A percentile compares a stretch with the other conserved stretches of the same genome.
These are phyloP conservation scores for Naso thynnoides DNA, from an alignment of 2,797 vertebrate genomes.

Conservation along the genomic window DNA sequence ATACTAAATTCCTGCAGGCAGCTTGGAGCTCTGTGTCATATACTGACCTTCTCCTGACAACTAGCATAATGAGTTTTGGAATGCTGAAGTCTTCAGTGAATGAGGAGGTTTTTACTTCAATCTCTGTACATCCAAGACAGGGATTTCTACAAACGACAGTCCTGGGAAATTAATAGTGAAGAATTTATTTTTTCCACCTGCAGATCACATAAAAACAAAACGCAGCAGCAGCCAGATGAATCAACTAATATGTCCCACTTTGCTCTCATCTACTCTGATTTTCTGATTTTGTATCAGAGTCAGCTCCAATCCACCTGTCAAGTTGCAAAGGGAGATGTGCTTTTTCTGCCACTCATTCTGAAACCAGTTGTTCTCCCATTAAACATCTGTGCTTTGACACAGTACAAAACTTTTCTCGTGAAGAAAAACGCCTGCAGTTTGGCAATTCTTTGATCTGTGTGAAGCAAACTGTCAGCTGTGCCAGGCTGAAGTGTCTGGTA, in stretches of 20 bases:
- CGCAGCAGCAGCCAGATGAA: slow-evolving; percentile 3
- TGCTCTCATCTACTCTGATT: slow-evolving; percentile 34
- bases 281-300: slow-evolving; percentile 33
- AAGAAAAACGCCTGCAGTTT: slow-evolving; percentile 37
- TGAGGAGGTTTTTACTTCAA: slow-evolving; percentile 65
- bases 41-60: slow-evolving; percentile 81
- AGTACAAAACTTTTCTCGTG: slow-evolving; percentile 24
- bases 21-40: slow-evolving; percentile 70
- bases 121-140: slow-evolving; percentile 21
- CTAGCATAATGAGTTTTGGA: slow-evolving; percentile 77
- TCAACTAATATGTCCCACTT: slow-evolving; percentile 17
- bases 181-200: not conserved
- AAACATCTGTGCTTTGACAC: slow-evolving; percentile 57
- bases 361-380: slow-evolving; percentile 24
- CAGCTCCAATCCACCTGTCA: slow-evolving; percentile 28
- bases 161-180: not conserved
- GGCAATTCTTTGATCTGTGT: slow-evolving; percentile 54
- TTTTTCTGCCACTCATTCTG: slow-evolving; percentile 47
- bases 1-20: slow-evolving; percentile 79
- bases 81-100: slow-evolving; percentile 62
- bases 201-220: slow-evolving; percentile 20
- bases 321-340: slow-evolving; percentile 41
- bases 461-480: slow-evolving; percentile 51
- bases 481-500: slow-evolving; percentile 33
- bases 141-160: slow-evolving; percentile 16